phyloP scores from a whole-genome alignment of 2,888 invertebrate species.

The Lagria hirta region DNA sequence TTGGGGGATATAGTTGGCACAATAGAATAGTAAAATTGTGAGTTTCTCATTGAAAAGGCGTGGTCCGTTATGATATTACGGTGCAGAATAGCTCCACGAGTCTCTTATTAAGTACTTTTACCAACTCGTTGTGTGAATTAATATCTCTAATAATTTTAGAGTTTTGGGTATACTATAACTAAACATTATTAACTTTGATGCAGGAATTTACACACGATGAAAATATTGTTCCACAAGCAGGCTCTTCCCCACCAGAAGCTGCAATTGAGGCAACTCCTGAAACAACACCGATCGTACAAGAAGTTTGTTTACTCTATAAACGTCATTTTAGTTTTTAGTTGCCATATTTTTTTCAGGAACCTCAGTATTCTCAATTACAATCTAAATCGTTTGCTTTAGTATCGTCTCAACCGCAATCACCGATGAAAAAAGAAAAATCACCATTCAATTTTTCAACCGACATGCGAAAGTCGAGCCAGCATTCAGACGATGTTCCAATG shows the following conservation, averaged over 20 bases:
- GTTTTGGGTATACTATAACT: too few relatives aligned
- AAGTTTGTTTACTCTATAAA: slow-evolving; percentile 5
- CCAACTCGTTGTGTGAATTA: too few relatives aligned
- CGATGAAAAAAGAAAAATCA: slow-evolving; percentile 20
- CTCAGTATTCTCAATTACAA: slow-evolving; percentile 4
- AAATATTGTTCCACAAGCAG: slow-evolving; percentile 52
- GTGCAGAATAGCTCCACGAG: too few relatives aligned
- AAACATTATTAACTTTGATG: too few relatives aligned
- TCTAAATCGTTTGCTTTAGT: slow-evolving; percentile 7
- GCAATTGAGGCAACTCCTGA: slow-evolving; percentile 89
- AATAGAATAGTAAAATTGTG: too few relatives aligned
- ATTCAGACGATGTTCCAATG: slow-evolving; percentile 12
- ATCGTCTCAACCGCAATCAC: slow-evolving; percentile 22
- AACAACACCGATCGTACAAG: slow-evolving; percentile 71
- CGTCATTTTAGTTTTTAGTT: slow-evolving; percentile 1
- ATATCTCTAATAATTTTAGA: too few relatives aligned
- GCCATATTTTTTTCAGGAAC: slow-evolving; percentile 25
- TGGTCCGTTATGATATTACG: too few relatives aligned
- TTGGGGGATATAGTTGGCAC: too few relatives aligned
- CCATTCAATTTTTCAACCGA: slow-evolving; percentile 18
- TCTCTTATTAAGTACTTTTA: too few relatives aligned
- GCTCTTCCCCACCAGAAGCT: slow-evolving; percentile 79
- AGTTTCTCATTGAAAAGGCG: too few relatives aligned
- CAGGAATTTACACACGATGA: slow-evolving; percentile 28
- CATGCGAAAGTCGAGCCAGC: slow-evolving; percentile 1